phyloP scores from a whole-genome alignment of 2,113 vertebrate genomes.

The Turnix velox region DNA sequence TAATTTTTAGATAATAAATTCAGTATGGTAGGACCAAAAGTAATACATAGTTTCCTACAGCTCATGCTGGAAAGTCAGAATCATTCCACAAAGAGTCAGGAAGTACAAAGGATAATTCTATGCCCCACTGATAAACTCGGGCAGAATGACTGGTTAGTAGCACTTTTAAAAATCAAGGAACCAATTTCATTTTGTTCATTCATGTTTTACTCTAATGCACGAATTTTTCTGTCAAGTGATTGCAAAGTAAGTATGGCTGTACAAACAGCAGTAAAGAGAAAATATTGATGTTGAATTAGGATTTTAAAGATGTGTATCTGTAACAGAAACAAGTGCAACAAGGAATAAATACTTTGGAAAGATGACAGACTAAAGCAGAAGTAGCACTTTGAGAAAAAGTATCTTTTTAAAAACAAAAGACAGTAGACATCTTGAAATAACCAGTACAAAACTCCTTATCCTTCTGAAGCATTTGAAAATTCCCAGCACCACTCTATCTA shows the following conservation, averaged over 20 bases:
- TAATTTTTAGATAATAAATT: background rate
- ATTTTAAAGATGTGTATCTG: background rate
- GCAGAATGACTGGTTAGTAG: background rate
- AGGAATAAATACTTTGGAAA: too few relatives aligned
- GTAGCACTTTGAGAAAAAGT: background rate
- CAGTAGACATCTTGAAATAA: background rate
- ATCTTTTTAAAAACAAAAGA: background rate
- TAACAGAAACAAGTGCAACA: too few relatives aligned
- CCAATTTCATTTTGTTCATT: too few relatives aligned
- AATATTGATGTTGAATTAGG: background rate
- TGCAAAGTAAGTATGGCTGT: background rate
- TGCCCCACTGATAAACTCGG: background rate
- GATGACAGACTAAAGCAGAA: background rate
- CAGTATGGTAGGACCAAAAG: background rate
- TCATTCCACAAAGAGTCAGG: background rate
- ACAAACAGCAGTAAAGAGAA: background rate
- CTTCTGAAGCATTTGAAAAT: background rate
- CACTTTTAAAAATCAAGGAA: too few relatives aligned
- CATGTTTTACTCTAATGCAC: too few relatives aligned
- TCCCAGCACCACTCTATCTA: background rate
- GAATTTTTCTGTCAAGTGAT: background rate
- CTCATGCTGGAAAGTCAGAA: background rate
- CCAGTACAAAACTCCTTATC: background rate
- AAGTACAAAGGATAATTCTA: background rate
- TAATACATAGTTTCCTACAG: background rate